Evolutionary conservation across 2,113 vertebrate genomes (phyloP), one percentile per base, ranked within the genome.

Genomic region (Pleuronectes platessa): DNA sequence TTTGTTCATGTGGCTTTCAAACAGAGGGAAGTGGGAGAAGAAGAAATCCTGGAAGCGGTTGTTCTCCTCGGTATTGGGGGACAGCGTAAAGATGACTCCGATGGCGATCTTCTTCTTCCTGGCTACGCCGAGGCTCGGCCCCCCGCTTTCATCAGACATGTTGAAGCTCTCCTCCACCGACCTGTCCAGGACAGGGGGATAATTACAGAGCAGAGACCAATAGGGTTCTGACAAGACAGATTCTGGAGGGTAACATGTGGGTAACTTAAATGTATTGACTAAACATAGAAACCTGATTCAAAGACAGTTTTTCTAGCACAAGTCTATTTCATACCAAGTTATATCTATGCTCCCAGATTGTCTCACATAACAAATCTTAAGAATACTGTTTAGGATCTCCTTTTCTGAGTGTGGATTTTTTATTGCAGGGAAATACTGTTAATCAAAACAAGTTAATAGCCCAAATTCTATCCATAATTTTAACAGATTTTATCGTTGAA

Each of bases 1-100:
- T 88, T 98, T 98, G 95, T 99, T 99, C 97, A 99, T 97, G 92
- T 99, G 98, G 93, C 97, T 99, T 94, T 99, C 98, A 91, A 99
- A 99, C 26, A 99, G 97, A 55, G 98, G 98, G 78, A 99, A 99
- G 92, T 99, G 98, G 54, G 98, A 99, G 93, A 99, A 99, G 92
- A 99, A 99, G 93, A 98, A 99, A 77, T 98, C 98, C 62, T 99
- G 96, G 91, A 99, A 99, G 92, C 97, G 97, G 91, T 82, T 95
- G 90, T 96, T 98, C 93, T 99, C 97, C 78, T 97, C 96, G 66
- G 96, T 91, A 71, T 97, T 95, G 80, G 95, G 91, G 3, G 98
- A 98, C 78, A 99, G 93, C 61, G 94, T 94, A 90, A 99, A 99
- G 85, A 99, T 98, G 71, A 99, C 96, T 0, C 98, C 98, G 68